Percentiles rank a stretch among this genome's conserved stretches.
phyloP scores from a whole-genome alignment of 1,140 invertebrate genomes.

The Zeugodacus cucurbitae region DNA sequence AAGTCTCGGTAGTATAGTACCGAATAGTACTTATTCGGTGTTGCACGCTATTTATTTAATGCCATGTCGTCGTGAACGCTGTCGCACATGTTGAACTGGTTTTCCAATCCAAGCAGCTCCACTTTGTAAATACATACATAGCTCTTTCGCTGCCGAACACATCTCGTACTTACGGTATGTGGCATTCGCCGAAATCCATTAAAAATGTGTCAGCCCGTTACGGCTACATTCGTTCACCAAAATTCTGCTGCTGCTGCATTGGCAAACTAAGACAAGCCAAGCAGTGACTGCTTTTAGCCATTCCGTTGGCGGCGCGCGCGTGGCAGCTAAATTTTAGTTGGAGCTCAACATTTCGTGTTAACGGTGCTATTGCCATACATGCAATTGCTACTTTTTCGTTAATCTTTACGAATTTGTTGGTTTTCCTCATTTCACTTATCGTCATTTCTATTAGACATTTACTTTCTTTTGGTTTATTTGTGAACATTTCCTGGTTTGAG shows the following conservation, averaged over 20 bases:
- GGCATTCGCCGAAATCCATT: not conserved
- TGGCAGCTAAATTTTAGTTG: not conserved
- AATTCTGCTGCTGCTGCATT: not conserved
- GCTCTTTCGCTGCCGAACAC: not conserved
- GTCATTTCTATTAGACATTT: not conserved
- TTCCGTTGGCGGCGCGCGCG: not conserved
- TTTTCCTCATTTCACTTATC: not conserved
- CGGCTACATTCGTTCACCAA: not conserved
- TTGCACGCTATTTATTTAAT: not conserved
- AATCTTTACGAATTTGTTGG: not conserved
- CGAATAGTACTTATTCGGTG: not conserved
- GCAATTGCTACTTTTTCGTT: not conserved
- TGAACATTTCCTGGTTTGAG: slow-evolving; percentile 18
- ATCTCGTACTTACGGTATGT: not conserved
- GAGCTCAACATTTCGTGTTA: not conserved
- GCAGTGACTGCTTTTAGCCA: not conserved
- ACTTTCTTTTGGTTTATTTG: not conserved
- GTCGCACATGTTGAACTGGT: slow-evolving; percentile 8
- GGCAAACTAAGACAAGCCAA: too few relatives aligned
- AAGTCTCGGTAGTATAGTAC: too few relatives aligned
- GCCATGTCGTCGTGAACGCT: not conserved
- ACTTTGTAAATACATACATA: not conserved
- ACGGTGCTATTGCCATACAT: not conserved
- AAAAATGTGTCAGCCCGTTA: slow-evolving; percentile 16
- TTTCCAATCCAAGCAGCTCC: not conserved